Percentiles rank a stretch among this genome's conserved stretches.
Conservation (phyloP, 2,797 vertebrate genomes). For the Galago senegalensis region DNA sequence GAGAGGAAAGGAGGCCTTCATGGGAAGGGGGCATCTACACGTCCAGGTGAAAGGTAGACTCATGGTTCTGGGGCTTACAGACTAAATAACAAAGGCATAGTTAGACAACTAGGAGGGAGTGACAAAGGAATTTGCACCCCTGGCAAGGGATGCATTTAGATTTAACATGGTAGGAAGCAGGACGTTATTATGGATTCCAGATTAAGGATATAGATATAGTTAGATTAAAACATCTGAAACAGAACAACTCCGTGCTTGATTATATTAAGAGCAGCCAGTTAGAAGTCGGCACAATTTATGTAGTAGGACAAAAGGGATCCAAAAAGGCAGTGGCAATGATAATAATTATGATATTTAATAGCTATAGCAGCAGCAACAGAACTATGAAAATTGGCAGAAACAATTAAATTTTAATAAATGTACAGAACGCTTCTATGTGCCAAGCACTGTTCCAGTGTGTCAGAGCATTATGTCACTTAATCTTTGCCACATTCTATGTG, state of each 20-base stretch:
- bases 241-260: background rate
- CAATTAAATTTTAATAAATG: background rate
- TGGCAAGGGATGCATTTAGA: background rate
- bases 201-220: conserved; percentile 36
- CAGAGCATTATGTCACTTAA: background rate
- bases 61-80: background rate
- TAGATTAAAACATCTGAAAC: conserved; percentile 29
- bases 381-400: conserved; percentile 28
- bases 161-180: conserved; percentile 16
- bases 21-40: background rate
- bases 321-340: background rate
- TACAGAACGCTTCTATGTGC: background rate
- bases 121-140: background rate
- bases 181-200: conserved; percentile 10
- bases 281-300: background rate
- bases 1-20: background rate
- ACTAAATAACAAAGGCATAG: background rate
- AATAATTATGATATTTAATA: background rate
- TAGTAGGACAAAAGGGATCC: background rate
- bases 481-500: background rate
- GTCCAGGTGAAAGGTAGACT: background rate
- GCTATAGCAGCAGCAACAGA: conserved; percentile 4
- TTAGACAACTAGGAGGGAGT: background rate
- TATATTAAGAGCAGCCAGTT: background rate
- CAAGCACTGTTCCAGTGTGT: background rate